Evolutionary conservation across 2,113 vertebrate species (phyloP).

Genomic region (Trogon surrucura): DNA sequence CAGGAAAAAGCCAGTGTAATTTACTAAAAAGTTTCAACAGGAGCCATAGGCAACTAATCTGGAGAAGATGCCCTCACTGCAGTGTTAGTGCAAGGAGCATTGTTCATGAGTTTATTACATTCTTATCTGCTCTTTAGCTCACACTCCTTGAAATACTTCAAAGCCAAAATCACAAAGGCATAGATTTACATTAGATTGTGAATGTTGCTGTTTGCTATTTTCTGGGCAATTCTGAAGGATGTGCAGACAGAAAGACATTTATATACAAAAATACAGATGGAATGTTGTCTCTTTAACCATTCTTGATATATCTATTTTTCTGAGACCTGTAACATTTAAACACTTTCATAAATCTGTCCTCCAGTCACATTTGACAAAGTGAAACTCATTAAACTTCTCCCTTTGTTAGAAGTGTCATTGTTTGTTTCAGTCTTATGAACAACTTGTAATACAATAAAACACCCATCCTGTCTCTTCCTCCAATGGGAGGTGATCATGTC

Average conservation of each 20-base stretch:
- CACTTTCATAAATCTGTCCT: neutral
- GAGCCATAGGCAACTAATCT: neutral
- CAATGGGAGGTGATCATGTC: neutral
- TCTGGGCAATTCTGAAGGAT: neutral
- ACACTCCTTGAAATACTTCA: neutral
- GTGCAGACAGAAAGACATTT: neutral
- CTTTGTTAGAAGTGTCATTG: neutral
- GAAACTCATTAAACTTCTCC: neutral
- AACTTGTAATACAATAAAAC: neutral
- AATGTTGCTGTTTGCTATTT: neutral
- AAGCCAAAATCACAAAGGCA: neutral
- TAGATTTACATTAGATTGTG: neutral
- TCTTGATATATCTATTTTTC: neutral
- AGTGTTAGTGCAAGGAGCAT: neutral
- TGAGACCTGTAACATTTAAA: neutral
- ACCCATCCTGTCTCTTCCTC: neutral
- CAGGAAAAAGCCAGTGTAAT: neutral
- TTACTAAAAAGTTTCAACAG: neutral
- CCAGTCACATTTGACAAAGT: neutral
- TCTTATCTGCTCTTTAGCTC: neutral
- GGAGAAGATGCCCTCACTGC: neutral
- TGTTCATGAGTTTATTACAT: neutral
- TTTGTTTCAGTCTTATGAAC: neutral
- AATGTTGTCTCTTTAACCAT: neutral
- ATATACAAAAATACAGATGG: neutral